A percentile compares a stretch with the other conserved stretches of the same genome.
These are phyloP conservation scores for Drosophila antonietae DNA, from an alignment of 2,888 invertebrate genomes.

Conservation along the genomic window DNA sequence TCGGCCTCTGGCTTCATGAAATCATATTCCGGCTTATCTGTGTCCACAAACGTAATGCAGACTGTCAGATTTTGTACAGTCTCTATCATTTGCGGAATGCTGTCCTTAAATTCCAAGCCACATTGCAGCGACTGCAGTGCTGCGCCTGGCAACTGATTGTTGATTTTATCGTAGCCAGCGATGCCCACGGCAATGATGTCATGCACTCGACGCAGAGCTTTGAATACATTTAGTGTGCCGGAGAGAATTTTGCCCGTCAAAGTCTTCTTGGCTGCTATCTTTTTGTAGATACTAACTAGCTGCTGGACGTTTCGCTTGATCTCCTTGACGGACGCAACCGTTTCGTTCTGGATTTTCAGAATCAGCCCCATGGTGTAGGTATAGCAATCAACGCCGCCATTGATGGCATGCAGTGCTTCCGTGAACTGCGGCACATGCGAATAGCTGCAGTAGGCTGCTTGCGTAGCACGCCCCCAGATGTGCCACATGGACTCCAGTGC, in stretches of 20 bases:
- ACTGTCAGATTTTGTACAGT: slow-evolving; percentile 69
- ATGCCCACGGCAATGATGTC: slow-evolving; percentile 67
- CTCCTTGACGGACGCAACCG: slow-evolving; percentile 66
- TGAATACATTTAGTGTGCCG: slow-evolving; percentile 66
- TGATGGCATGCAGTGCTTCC: slow-evolving; percentile 67
- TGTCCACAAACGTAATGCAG: slow-evolving; percentile 67
- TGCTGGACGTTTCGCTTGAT: slow-evolving; percentile 63
- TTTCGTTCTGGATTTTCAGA: slow-evolving; percentile 66
- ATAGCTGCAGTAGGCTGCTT: slow-evolving; percentile 78
- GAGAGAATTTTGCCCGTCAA: slow-evolving; percentile 76
- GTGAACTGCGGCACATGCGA: slow-evolving; percentile 75
- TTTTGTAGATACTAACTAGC: slow-evolving; percentile 75
- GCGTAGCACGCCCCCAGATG: slow-evolving; percentile 54
- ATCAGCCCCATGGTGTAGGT: slow-evolving; percentile 63
- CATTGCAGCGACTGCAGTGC: slow-evolving; percentile 51
- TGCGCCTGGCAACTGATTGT: slow-evolving; percentile 68
- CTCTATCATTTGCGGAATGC: slow-evolving; percentile 72
- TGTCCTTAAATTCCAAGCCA: slow-evolving; percentile 53
- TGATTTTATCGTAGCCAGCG: slow-evolving; percentile 58
- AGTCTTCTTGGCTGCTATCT: slow-evolving; percentile 70
- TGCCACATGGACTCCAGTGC: slow-evolving; percentile 61
- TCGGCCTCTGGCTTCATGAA: slow-evolving; percentile 70
- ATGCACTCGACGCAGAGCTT: slow-evolving; percentile 61
- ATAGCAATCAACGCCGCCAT: slow-evolving; percentile 76
- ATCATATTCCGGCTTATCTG: slow-evolving; percentile 61